Evolutionary conservation across 2,888 invertebrate genomes (phyloP), one percentile per base, ranked within the genome.

Genomic region (Eupsilia transversa): DNA sequence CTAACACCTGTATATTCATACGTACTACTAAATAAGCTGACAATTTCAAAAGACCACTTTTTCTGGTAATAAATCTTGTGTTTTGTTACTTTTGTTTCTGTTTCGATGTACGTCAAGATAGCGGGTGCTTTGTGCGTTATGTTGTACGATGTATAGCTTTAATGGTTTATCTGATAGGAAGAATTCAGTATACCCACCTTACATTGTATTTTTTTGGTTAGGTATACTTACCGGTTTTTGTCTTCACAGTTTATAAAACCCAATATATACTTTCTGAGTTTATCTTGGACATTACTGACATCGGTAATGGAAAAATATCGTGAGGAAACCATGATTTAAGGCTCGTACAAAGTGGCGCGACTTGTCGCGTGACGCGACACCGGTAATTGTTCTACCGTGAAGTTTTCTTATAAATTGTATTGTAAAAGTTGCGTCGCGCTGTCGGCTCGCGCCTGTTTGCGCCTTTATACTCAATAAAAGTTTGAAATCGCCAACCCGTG

Each of bases 51-150:
- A 73, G 77, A 27, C 35, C 73, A 63, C 61, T 80, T 77, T 72
- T 79, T 83, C 52, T n/a, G 46, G 69, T 41, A 65, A 79, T 83
- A 83, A 83, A 83, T 83, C 82, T 83, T 64, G n/a, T 54, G 54
- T 52, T 59, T 66, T n/a, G 27, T 68, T 63, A 20, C 66, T 74
- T 72, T 75, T 70, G 72, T 77, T 79, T 79, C 35, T 67, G 17
- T 69, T 54, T 67, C 66, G 54, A 73, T 71, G 41, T 60, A 56
- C 63, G 43, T 70, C 69, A 74, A 65, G 66, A 54, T 63, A 38
- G 54, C 54, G 57, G 23, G n/a, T 17, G 76, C 33, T 68, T 52
- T 43, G 59, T 30, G 17, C 33, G 64, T 65, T 41, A 30, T 60
- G 20, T 54, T 30, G 27, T 46, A 49, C 38, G 54, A 80, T 74